A percentile compares a stretch with the other conserved stretches of the same genome.
phyloP scores from a whole-genome alignment of 1,140 invertebrate genomes.

The Asobara japonica region DNA sequence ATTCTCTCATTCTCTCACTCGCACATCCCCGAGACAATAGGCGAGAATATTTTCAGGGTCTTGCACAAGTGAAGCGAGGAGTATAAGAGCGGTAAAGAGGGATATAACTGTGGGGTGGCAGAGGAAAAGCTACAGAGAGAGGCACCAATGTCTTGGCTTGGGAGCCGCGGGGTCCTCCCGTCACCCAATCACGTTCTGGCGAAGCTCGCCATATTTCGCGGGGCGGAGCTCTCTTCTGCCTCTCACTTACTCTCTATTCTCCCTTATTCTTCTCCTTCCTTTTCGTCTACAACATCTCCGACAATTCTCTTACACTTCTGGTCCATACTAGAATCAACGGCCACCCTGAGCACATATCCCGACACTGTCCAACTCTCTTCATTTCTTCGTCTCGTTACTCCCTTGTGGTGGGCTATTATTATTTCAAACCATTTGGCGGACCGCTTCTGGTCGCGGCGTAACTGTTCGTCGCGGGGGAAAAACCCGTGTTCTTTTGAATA shows the following conservation, averaged over 20 bases:
- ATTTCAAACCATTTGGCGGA: not conserved
- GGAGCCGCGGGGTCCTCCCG: conserved; percentile 61
- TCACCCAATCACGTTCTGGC: conserved; percentile 65
- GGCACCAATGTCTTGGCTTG: conserved; percentile 65
- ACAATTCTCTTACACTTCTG: not conserved
- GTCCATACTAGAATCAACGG: conserved; percentile 5
- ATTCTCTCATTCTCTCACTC: not conserved
- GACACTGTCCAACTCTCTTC: not conserved
- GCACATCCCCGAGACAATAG: conserved; percentile 6
- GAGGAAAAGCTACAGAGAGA: conserved; percentile 40
- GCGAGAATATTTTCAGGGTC: conserved; percentile 17
- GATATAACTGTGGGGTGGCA: conserved; percentile 39
- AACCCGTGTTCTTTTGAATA: too few relatives aligned
- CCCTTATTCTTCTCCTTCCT: conserved; percentile 33
- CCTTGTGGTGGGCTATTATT: not conserved
- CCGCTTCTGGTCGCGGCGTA: not conserved
- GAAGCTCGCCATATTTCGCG: conserved; percentile 65
- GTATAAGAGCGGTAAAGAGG: conserved; percentile 33
- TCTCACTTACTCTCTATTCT: conserved; percentile 39
- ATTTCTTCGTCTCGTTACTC: not conserved
- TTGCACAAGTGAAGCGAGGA: conserved; percentile 31
- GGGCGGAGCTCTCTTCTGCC: conserved; percentile 60
- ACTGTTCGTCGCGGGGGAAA: not conserved
- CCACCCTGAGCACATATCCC: not conserved
- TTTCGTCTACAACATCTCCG: not conserved